These are phyloP conservation scores for Leucophora obtusa DNA, from an alignment of 2,888 invertebrate genomes.

Conservation along the genomic window DNA sequence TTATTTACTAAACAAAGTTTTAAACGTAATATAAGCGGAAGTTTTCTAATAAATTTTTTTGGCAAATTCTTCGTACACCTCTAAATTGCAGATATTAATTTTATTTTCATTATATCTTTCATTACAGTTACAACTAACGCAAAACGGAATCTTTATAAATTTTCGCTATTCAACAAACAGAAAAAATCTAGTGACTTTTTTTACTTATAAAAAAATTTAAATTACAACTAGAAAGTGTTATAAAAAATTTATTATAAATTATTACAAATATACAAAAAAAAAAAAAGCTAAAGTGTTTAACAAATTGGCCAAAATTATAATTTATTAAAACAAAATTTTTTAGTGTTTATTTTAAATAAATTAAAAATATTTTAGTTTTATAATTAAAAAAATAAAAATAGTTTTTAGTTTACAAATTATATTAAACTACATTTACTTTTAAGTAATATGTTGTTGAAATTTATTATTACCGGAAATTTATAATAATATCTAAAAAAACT, in stretches of 20 bases:
- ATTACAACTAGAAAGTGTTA: constrained; percentile 42
- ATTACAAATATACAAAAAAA: neutral
- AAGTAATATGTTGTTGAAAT: constrained; percentile 10
- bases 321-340: constrained; percentile 31
- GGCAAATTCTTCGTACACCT: neutral
- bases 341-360: constrained; percentile 40
- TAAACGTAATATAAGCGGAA: neutral
- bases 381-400: neutral
- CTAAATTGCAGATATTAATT: neutral
- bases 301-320: constrained; percentile 34
- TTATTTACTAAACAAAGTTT: neutral
- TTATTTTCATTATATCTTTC: constrained; percentile 20
- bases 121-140: constrained; percentile 57
- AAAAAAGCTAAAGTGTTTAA: constrained; percentile 51
- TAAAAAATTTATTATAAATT: constrained; percentile 9
- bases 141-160: constrained; percentile 51
- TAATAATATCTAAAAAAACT: constrained; percentile 16
- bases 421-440: neutral
- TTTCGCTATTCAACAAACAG: constrained; percentile 34
- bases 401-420: constrained; percentile 17
- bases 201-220: constrained; percentile 30
- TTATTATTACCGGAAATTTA: constrained; percentile 48
- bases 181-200: constrained; percentile 54
- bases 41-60: neutral
- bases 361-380: constrained; percentile 43